Percentiles rank a stretch among this genome's conserved stretches.
phyloP scores from a whole-genome alignment of 2,113 vertebrate genomes.

The Protobothrops mucrosquamatus region DNA sequence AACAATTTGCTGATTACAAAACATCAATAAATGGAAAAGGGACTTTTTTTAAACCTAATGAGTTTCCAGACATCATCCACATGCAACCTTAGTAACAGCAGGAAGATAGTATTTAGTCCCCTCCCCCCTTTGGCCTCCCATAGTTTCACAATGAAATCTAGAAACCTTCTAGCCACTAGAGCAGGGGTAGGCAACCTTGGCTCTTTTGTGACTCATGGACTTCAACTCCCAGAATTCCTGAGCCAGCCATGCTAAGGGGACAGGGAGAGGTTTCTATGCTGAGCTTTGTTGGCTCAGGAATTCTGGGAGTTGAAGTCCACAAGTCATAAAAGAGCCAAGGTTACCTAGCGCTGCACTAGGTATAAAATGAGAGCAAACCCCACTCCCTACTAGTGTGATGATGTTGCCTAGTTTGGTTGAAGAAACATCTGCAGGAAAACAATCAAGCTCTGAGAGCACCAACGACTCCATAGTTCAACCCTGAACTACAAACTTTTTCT shows the following conservation, averaged over 20 bases:
- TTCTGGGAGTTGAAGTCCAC: too few species aligned
- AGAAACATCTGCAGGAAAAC: not conserved
- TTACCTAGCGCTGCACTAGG: too few species aligned
- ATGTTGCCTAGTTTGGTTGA: not conserved
- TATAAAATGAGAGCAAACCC: not conserved
- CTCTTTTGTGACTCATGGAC: too few species aligned
- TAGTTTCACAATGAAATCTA: constrained; percentile 20
- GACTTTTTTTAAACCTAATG: constrained; percentile 24
- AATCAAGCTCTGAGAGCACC: not conserved
- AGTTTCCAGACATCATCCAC: not conserved
- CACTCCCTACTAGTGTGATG: not conserved
- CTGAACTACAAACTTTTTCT: not conserved
- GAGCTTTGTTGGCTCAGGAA: too few species aligned
- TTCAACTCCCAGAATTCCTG: too few species aligned
- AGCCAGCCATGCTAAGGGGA: too few species aligned
- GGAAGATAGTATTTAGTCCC: not conserved
- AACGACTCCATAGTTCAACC: not conserved
- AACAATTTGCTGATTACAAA: constrained; percentile 31
- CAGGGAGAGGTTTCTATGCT: too few species aligned
- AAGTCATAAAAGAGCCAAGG: too few species aligned
- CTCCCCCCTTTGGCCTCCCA: not conserved
- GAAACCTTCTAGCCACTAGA: not conserved
- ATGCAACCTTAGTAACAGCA: not conserved
- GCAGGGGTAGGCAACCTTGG: too few species aligned
- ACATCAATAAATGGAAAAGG: not conserved